Conservation (phyloP, 2,888 invertebrate species). For the Habrosyne pyritoides region DNA sequence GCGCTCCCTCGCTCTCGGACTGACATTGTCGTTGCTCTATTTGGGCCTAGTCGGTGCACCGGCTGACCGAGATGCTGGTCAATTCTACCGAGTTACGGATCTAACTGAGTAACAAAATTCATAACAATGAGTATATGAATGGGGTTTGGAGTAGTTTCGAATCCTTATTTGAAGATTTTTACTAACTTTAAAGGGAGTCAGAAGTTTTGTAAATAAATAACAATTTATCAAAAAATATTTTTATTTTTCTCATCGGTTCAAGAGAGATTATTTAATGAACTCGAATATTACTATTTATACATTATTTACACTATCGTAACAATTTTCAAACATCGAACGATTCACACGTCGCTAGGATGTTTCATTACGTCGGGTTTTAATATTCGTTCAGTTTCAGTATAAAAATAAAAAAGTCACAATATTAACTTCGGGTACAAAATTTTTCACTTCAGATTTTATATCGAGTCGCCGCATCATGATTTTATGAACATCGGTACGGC, state of each 20-base stretch:
- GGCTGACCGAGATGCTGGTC: constrained; percentile 34
- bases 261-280: not conserved
- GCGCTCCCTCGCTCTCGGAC: too few relatives aligned
- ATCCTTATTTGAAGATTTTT: not conserved
- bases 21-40: too few relatives aligned
- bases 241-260: not conserved
- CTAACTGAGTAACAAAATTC: too few relatives aligned
- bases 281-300: not conserved
- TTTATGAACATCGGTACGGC: too few relatives aligned
- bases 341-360: not conserved
- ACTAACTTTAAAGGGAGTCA: not conserved
- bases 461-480: too few relatives aligned
- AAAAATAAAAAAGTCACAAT: not conserved
- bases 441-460: too few relatives aligned
- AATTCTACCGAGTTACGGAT: too few relatives aligned
- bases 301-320: not conserved
- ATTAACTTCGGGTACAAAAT: not conserved
- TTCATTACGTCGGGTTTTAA: not conserved
- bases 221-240: not conserved
- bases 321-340: not conserved
- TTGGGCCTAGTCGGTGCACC: constrained; percentile 47
- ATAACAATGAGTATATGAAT: too few relatives aligned
- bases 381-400: not conserved
- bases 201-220: not conserved
- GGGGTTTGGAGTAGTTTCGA: too few relatives aligned